Evolutionary conservation across 2,797 vertebrate species (phyloP).

Genomic region (Momotus momota): DNA sequence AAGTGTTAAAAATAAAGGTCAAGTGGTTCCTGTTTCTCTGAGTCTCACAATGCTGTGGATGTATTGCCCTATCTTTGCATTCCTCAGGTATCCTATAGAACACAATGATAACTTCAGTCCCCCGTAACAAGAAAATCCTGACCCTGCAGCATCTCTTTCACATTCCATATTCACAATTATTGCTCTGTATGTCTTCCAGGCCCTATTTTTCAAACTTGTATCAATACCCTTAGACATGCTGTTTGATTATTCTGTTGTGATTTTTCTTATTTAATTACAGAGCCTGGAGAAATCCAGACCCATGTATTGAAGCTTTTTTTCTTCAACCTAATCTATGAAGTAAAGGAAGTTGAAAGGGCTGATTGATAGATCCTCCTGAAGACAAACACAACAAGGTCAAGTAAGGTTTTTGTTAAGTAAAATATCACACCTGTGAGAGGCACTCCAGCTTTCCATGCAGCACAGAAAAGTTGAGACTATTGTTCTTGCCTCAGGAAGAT

Average conservation of each 20-base stretch:
- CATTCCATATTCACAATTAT: neutral
- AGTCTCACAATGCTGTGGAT: neutral
- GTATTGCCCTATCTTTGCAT: neutral
- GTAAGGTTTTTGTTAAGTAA: neutral
- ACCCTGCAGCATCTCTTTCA: neutral
- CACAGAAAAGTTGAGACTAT: neutral
- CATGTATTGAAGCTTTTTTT: neutral
- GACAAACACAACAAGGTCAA: neutral
- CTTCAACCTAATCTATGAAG: neutral
- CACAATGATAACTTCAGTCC: neutral
- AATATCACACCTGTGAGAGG: neutral
- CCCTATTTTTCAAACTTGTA: neutral
- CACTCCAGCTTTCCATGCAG: neutral
- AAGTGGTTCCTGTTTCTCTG: neutral
- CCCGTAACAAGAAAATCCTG: neutral
- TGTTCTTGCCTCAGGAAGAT: neutral
- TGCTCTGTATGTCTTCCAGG: neutral
- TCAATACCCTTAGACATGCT: neutral
- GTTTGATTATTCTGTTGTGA: neutral
- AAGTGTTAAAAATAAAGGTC: neutral
- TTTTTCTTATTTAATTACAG: conserved; percentile 9
- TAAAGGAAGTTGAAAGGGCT: neutral
- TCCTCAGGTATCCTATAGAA: neutral
- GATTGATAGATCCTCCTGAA: neutral
- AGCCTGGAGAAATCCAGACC: neutral